Percentiles rank a stretch among this genome's conserved stretches.
These are phyloP conservation scores for Acanthiza pusilla DNA, from an alignment of 2,797 vertebrate species.

Conservation along the genomic window DNA sequence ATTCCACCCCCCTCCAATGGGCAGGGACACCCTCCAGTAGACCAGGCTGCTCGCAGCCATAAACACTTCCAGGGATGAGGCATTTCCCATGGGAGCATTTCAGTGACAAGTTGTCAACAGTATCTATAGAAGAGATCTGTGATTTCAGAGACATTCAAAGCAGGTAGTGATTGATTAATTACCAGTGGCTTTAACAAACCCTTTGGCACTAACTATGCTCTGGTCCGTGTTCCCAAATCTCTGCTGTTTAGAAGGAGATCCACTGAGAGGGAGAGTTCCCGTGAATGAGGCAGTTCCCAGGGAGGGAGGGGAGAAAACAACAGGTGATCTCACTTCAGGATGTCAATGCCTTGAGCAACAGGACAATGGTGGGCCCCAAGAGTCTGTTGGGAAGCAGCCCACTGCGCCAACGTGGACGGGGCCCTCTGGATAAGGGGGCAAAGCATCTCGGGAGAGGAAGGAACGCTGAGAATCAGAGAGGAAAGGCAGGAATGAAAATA, in stretches of 20 bases:
- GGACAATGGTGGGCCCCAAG: conserved; percentile 69
- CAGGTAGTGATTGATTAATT: background rate
- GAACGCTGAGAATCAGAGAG: conserved; percentile 70
- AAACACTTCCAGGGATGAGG: background rate
- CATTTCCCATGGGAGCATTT: background rate
- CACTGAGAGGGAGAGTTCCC: background rate
- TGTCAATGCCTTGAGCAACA: conserved; percentile 68
- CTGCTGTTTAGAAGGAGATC: conserved; percentile 13
- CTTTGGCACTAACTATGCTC: background rate
- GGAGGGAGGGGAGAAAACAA: conserved; percentile 62
- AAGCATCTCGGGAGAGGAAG: conserved; percentile 71
- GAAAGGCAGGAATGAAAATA: conserved; percentile 71
- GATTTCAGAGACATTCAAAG: background rate
- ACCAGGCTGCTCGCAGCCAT: background rate
- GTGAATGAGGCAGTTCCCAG: conserved; percentile 27
- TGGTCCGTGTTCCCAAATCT: background rate
- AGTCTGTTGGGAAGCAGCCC: conserved; percentile 70
- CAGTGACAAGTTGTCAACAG: background rate
- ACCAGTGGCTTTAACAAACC: conserved; percentile 3
- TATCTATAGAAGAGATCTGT: background rate
- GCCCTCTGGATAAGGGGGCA: conserved; percentile 68
- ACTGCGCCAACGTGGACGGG: conserved; percentile 60
- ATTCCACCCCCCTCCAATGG: fast-evolving
- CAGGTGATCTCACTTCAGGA: conserved; percentile 71
- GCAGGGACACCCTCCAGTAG: background rate